Conservation (phyloP, 2,888 invertebrate species). For the Rhagium mordax region DNA sequence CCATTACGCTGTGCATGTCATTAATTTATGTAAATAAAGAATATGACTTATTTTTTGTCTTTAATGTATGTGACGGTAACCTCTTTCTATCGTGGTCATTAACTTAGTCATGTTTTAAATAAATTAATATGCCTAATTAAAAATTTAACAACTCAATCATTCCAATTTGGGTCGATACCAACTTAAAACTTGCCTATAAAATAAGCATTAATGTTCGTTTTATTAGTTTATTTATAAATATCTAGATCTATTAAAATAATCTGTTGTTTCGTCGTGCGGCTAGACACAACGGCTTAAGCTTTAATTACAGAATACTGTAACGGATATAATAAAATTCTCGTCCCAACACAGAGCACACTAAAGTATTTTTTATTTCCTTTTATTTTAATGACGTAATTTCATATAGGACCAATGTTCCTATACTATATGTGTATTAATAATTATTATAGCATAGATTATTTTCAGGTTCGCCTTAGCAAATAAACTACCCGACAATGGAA, state of each 20-base stretch:
- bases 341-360: no score
- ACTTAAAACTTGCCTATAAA: conserved; percentile 2
- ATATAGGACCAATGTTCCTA: no score
- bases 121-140: not conserved
- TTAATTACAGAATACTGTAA: not conserved
- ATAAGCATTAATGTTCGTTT: conserved; percentile 4
- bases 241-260: not conserved
- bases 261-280: not conserved
- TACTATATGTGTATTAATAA: no score
- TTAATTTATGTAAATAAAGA: conserved; percentile 1
- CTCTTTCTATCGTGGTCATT: not conserved
- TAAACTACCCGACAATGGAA: no score
- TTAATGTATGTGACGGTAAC: conserved; percentile 15
- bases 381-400: no score
- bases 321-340: no score
- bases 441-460: no score
- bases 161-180: conserved; percentile 5
- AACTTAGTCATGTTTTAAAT: not conserved
- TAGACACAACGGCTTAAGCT: not conserved
- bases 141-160: conserved; percentile 21
- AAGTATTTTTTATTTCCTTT: no score
- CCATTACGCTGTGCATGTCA: conserved; percentile 5
- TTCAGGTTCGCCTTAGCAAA: no score
- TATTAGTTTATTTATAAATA: conserved; percentile 11
- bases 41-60: conserved; percentile 5